Evolutionary conservation across 2,113 vertebrate genomes (phyloP), one percentile per base, ranked within the genome.

Genomic region (Leptodactylus fuscus): DNA sequence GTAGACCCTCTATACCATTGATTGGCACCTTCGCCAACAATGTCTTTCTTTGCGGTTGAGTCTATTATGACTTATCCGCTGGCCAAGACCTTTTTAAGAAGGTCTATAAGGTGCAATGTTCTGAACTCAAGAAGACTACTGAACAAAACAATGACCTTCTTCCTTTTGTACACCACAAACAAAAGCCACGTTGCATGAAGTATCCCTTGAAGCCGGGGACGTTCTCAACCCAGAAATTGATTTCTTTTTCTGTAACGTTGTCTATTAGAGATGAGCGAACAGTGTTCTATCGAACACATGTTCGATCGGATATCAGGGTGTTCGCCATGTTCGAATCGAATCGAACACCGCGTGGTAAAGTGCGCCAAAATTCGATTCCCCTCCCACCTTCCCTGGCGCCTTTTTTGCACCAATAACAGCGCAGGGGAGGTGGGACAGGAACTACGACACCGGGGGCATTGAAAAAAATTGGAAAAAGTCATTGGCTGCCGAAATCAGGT

Each of bases 111-210:
- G 51, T 38, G 27, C 49, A 73, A 75, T 62, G 82, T 27, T 10
- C 46, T 55, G 81, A 70, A 82, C 46, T 62, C 44, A 53, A 73
- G 34, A 53, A 80, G 16, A 73, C 65, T 58, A 22, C 36, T 18
- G 48, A 86, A 86, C 60, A 58, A 86, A 86, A 80, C 32, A 36
- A 76, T 48, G 73, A 76, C 51, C 27, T 60, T 29, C 38, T 86
- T 73, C 36, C 77, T 51, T 81, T 81, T 73, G 75, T 78, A 51
- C 34, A 36, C 71, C 48, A 36, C 55, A 79, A n/a, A 85, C 60
- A 85, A 85, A 70, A 79, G 75, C 34, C 46, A 55, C 34, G 24
- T 44, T 12, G 29, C 44, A 51, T 62, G n/a, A 53, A 44, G 81
- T n/a, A 41, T 67, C 49, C 62, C 48, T 83, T 41, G 6, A 74